Evolutionary conservation across 2,113 vertebrate species (phyloP), one percentile per base, ranked within the genome.

Genomic region (Galemys pyrenaicus): DNA sequence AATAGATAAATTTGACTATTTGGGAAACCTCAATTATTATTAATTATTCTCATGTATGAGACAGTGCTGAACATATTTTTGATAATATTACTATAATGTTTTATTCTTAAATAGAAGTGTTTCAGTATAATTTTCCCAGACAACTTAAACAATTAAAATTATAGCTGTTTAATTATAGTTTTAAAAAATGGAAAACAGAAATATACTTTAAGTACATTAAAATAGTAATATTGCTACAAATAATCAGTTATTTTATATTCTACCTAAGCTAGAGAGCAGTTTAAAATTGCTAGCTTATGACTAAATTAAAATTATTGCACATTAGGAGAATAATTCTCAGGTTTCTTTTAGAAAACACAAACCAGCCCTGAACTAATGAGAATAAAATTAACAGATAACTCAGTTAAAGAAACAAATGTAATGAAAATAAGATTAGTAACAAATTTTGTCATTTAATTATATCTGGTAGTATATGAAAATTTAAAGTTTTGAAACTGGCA

Each of bases 341-440:
- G 0, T 6, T 84, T 93, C 41, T 87, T 91, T 71, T 41, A 96
- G 85, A 28, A 74, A 97, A 74, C 75, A 89, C 58, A 84, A 74
- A 91, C 81, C 62, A 94, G 41, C 80, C 94, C 51, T 4, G 24
- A 24, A 46, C 78, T 94, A 78, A 75, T 79, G 94, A 95, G 9
- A 81, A 88, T 51, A 87, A 95, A 92, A 89, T 87, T 41, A 96
- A 54, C 28, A 92, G n/a, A 54, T 86, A 96, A 89, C 3, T 49
- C 62, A 83, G 0, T 6, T 95, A 97, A 84, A 92, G 96, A 96
- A 80, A 95, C 44, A 96, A 92, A 95, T 92, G 24, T 83, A 96
- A 95, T 92, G 54, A 97, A 97, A 98, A 97, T 92, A 96, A 78
- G 97, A 94, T 96, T 96, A 97, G 35, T n/a, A 91, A 56, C 16